Base-by-base conservation (phyloP, 2,113 vertebrate species). In the Hippocampus mohnikei region DNA sequence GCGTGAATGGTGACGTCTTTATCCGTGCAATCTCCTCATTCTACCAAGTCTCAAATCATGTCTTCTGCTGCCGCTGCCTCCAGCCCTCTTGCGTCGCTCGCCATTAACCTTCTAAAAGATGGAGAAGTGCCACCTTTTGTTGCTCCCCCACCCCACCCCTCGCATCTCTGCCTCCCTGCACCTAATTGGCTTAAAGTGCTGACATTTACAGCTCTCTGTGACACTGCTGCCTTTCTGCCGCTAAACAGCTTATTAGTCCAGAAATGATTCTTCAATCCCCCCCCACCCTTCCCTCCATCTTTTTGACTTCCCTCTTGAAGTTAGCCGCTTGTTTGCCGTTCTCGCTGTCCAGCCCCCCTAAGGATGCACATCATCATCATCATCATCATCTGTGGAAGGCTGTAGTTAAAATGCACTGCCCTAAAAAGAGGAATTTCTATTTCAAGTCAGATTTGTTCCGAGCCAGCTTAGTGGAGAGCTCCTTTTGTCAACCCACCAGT, bases 101-200 rank as follows among this genome's bases (percentile, higher is more conserved):
- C 75, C 67, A 1, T 68, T 63, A 72, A 75, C 74, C 27, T 60
- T 71, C 70, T 72, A 21, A 75, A 74, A 69, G 72, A 75, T 74
- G 61, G 69, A 74, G 66, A 59, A 56, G 53, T 82, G 79, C 67
- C 84, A 83, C 72, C 78, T 84, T 86, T 82, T 81, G 80, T 79
- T 58, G 69, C 75, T 73, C 46, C 66, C n/a, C 74, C 42, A 8
- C 42, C 75, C 68, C 71, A 21, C 77, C 42, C 67, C 72, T 77
- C 65, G 23, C 33, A 71, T 78, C 37, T 74, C 74, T 66, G 23
- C 27, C 71, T 77, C 41, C 75, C 74, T 67, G 67, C 72, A 59
- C 71, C 72, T 89, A 85, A 88, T 91, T 90, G 85, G 89, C 79
- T 82, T 48, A 72, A 75, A 81, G 80, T 66, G 73, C 82, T 88